Percentiles rank a stretch among this genome's conserved stretches.
Conservation (phyloP, 1,140 invertebrate species). For the Platyscapa corneri region DNA sequence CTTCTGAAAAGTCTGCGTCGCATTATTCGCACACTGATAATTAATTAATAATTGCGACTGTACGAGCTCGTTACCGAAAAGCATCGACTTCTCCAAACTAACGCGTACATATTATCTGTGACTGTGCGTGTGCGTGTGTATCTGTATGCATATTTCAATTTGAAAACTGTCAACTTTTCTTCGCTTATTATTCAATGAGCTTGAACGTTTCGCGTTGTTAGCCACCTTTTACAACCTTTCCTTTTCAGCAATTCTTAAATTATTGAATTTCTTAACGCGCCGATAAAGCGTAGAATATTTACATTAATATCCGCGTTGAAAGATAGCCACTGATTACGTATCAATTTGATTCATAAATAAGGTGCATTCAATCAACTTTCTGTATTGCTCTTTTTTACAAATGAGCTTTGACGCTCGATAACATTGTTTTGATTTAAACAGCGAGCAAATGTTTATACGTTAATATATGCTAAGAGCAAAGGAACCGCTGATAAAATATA, state of each 20-base stretch:
- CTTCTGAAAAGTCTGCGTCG: background rate
- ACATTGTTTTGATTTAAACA: background rate
- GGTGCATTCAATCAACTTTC: background rate
- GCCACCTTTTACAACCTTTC: background rate
- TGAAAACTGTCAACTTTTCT: too few species aligned
- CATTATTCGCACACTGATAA: background rate
- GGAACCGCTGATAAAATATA: too few species aligned
- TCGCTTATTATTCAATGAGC: too few species aligned
- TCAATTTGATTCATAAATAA: constrained; percentile 31
- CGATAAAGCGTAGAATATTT: constrained; percentile 30
- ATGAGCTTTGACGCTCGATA: background rate
- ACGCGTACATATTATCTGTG: too few species aligned
- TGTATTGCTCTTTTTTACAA: background rate
- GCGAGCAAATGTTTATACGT: background rate
- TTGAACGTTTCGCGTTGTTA: too few species aligned
- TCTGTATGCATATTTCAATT: too few species aligned
- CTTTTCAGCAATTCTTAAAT: background rate
- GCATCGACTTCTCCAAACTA: too few species aligned
- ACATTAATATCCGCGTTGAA: constrained; percentile 24
- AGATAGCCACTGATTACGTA: constrained; percentile 29
- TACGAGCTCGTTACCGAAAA: too few species aligned
- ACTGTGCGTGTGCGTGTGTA: too few species aligned
- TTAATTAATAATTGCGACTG: too few species aligned
- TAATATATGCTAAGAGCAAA: background rate
- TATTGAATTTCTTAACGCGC: too few species aligned